Conservation (phyloP, 64 coral and sea anemone genomes). For the Montipora cactus region DNA sequence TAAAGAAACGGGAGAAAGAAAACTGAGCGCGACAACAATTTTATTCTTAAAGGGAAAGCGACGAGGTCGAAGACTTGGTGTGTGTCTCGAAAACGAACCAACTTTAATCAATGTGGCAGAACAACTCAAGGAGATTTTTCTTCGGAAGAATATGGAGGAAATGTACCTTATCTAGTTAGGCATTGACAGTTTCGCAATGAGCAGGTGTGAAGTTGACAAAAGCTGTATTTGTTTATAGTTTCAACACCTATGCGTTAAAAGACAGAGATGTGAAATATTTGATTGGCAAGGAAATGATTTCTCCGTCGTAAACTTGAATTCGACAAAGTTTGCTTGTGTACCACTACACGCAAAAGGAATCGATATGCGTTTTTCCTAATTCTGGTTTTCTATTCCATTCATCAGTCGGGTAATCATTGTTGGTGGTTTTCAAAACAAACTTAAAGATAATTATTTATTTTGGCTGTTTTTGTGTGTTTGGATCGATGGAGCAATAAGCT, state of each 20-base stretch:
- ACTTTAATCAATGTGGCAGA: conserved; percentile 86
- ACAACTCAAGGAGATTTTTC: conserved; percentile 91
- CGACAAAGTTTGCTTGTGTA: too few species aligned
- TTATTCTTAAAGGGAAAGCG: conserved; percentile 76
- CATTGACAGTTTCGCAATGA: conserved; percentile 3
- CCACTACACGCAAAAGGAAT: too few species aligned
- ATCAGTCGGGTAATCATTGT: too few species aligned
- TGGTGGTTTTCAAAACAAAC: too few species aligned
- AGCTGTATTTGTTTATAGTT: conserved; percentile 42
- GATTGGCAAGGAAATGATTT: not conserved
- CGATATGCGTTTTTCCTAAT: too few species aligned
- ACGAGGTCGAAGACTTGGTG: conserved; percentile 66
- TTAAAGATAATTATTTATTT: too few species aligned
- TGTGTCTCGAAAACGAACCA: conserved; percentile 85
- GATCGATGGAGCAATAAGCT: too few species aligned
- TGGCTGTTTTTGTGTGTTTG: too few species aligned
- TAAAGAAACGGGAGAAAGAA: conserved; percentile 44
- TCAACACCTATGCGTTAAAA: not conserved
- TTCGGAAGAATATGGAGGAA: conserved; percentile 93
- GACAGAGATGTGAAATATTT: not conserved
- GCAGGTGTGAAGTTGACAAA: conserved; percentile 26
- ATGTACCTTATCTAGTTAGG: conserved; percentile 86
- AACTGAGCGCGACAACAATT: conserved; percentile 70
- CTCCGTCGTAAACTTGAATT: not conserved
- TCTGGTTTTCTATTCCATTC: too few species aligned